Evolutionary conservation across 2,797 vertebrate genomes (phyloP).

Genomic region (Xerus rutilus): DNA sequence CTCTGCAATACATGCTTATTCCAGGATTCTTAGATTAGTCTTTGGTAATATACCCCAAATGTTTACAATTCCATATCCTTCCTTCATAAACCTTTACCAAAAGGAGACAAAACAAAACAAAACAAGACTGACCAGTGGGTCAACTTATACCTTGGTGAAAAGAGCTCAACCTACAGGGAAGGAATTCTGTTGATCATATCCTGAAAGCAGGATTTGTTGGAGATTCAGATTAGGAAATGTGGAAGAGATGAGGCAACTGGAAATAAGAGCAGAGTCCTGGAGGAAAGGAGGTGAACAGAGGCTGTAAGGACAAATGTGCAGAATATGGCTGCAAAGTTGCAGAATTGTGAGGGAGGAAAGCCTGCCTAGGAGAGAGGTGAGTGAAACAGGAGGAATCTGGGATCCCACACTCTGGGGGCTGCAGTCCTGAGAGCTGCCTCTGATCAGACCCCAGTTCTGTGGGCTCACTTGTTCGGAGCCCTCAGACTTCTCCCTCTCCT

Average conservation of each 20-base stretch:
- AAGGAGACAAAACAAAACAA: not conserved
- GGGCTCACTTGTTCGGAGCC: no score
- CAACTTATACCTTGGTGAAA: not conserved
- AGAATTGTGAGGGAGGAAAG: not conserved
- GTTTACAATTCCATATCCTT: not conserved
- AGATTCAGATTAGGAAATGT: not conserved
- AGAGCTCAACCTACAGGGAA: not conserved
- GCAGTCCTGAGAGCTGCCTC: not conserved
- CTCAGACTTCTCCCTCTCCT: not conserved
- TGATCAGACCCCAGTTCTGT: not conserved
- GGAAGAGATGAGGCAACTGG: not conserved
- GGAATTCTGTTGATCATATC: not conserved
- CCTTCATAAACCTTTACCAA: not conserved
- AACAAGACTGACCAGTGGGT: not conserved
- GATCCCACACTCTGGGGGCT: not conserved
- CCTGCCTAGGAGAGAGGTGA: no score
- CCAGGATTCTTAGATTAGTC: not conserved
- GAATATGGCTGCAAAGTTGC: not conserved
- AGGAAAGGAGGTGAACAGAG: not conserved
- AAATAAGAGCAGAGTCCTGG: not conserved
- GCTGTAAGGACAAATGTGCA: no score
- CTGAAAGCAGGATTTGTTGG: not conserved
- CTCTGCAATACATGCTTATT: not conserved
- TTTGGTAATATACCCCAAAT: not conserved
- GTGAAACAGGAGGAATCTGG: not conserved